Evolutionary conservation across 2,113 vertebrate species (phyloP).

Genomic region (Atlantisia rogersi): DNA sequence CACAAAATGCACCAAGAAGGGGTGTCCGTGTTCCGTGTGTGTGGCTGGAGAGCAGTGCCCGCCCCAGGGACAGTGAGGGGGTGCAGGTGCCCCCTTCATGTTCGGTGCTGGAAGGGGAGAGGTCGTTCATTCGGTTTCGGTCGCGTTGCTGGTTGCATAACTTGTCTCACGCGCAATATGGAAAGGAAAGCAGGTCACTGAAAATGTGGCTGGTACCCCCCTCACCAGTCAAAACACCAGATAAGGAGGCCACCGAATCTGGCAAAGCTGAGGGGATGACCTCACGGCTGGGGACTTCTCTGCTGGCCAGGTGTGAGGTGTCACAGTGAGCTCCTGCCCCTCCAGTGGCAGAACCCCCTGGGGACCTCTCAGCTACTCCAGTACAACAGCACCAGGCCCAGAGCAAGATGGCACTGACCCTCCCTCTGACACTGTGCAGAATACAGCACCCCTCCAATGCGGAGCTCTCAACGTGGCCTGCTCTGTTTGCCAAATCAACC

Average conservation of each 20-base stretch:
- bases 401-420: fast-evolving
- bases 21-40: fast-evolving
- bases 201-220: not conserved
- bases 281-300: fast-evolving
- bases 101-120: not conserved
- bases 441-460: fast-evolving
- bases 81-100: fast-evolving
- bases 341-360: not conserved
- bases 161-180: fast-evolving
- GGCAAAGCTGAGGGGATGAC: not conserved
- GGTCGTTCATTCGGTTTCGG: fast-evolving
- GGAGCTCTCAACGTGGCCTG: not conserved
- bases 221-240: fast-evolving
- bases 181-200: not conserved
- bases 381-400: not conserved
- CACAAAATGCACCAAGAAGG: fast-evolving
- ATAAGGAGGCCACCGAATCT: not conserved
- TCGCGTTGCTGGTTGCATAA: fast-evolving
- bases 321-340: fast-evolving
- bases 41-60: too few species aligned
- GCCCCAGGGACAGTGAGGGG: fast-evolving
- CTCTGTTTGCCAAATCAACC: not conserved
- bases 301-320: fast-evolving
- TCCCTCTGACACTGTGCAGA: fast-evolving
- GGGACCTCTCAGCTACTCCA: not conserved